Percentiles rank a stretch among this genome's conserved stretches.
These are phyloP conservation scores for Camponotus floridanus DNA, from an alignment of 1,140 invertebrate species.

Conservation along the genomic window DNA sequence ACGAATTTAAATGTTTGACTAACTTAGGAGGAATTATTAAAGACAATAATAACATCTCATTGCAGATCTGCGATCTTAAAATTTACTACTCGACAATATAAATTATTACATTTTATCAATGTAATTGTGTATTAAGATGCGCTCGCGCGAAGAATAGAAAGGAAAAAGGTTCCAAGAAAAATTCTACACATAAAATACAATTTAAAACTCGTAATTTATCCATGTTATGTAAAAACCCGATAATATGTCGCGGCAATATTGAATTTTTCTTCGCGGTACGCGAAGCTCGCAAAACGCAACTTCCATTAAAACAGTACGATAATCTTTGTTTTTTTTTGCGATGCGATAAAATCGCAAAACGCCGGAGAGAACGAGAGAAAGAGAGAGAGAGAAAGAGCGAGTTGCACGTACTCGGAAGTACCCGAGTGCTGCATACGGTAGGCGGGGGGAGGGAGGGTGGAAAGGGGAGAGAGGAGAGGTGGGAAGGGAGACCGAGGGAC, in stretches of 20 bases:
- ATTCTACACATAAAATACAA: neutral
- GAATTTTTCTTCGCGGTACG: neutral
- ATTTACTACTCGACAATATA: neutral
- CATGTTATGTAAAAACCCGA: conserved; percentile 10
- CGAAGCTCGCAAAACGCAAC: neutral
- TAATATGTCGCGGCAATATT: conserved; percentile 4
- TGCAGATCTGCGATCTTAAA: neutral
- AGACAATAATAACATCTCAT: neutral
- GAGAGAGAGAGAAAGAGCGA: neutral
- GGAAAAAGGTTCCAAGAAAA: neutral
- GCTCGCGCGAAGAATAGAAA: neutral
- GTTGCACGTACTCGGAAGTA: conserved; percentile 55
- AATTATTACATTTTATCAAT: neutral
- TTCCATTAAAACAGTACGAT: conserved; percentile 26
- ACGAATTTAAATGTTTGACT: neutral
- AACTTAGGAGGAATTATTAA: conserved; percentile 4
- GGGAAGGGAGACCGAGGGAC: neutral
- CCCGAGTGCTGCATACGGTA: conserved; percentile 55
- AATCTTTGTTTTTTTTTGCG: conserved; percentile 44
- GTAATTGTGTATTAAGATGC: neutral
- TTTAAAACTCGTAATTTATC: neutral
- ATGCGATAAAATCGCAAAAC: conserved; percentile 50
- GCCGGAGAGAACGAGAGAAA: neutral
- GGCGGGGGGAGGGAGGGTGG: neutral
- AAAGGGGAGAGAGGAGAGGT: neutral